phyloP scores from a whole-genome alignment of 2,888 invertebrate species.

The Microctonus brassicae region DNA sequence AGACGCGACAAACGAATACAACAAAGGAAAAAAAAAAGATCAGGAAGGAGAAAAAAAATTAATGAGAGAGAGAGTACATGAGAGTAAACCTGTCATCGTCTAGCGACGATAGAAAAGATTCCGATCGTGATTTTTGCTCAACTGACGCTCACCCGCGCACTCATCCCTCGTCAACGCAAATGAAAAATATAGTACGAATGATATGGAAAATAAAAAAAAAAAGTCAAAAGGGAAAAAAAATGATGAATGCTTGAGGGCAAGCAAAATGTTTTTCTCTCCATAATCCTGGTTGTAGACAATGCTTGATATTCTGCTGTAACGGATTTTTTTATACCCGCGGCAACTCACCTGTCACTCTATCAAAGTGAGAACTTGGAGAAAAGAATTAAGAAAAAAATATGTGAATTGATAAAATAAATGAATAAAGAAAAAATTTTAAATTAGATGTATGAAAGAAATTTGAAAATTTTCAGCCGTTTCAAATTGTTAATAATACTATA shows the following conservation, averaged over 20 bases:
- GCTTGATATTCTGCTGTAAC: background rate
- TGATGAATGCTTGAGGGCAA: background rate
- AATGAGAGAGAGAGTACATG: background rate
- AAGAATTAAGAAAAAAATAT: background rate
- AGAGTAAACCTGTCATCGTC: background rate
- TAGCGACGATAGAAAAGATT: background rate
- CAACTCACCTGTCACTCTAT: background rate
- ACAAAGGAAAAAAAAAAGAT: background rate
- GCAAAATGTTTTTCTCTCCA: background rate
- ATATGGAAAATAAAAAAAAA: background rate
- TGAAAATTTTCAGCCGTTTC: no score
- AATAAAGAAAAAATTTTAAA: no score
- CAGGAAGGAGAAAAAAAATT: background rate
- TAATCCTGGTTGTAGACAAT: background rate
- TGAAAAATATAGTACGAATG: background rate
- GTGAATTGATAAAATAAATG: background rate
- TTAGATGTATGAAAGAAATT: no score
- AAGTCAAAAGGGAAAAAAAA: background rate
- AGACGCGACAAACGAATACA: background rate
- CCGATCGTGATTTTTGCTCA: background rate
- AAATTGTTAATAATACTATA: no score
- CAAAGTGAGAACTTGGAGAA: background rate
- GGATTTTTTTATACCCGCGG: background rate
- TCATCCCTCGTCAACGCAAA: background rate
- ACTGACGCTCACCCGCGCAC: background rate